Percentiles rank a stretch among this genome's conserved stretches.
Conservation (phyloP, 2,113 vertebrate genomes). For the Serilophus lunatus region DNA sequence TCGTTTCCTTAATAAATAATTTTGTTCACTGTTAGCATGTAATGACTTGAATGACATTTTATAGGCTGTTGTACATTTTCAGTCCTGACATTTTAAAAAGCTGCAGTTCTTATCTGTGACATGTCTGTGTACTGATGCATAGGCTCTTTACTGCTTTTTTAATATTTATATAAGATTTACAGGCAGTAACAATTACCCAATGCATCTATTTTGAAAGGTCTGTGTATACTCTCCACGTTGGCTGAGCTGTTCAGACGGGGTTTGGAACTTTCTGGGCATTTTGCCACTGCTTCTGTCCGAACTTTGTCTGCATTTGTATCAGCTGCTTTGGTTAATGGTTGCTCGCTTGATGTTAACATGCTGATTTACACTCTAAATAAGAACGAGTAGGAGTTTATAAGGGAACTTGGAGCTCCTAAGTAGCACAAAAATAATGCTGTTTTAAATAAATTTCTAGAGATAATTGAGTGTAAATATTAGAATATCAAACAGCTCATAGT, state of each 20-base stretch:
- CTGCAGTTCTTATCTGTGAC: neutral
- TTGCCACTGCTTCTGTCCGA: slow-evolving; percentile 9
- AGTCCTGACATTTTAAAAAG: slow-evolving; percentile 50
- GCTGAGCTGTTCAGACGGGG: neutral
- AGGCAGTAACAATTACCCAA: neutral
- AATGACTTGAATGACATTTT: slow-evolving; percentile 33
- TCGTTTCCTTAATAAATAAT: neutral
- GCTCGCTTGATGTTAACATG: neutral
- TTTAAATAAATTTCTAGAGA: neutral
- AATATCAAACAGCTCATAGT: neutral
- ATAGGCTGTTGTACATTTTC: neutral
- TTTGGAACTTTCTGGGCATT: slow-evolving; percentile 11
- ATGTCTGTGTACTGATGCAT: neutral
- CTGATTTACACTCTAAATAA: slow-evolving; percentile 28
- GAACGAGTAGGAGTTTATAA: slow-evolving; percentile 10
- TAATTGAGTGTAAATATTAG: slow-evolving; percentile 4
- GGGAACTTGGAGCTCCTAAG: neutral
- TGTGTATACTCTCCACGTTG: neutral
- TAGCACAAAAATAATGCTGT: neutral
- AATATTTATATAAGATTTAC: slow-evolving; percentile 23
- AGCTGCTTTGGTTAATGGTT: neutral
- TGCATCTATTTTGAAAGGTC: neutral
- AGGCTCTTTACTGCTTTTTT: neutral
- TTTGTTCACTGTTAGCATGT: neutral
- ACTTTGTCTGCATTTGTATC: neutral